A percentile compares a stretch with the other conserved stretches of the same genome.
phyloP scores from a whole-genome alignment of 92 coral and sea anemone species.

The Epizoanthus illoricatus region DNA sequence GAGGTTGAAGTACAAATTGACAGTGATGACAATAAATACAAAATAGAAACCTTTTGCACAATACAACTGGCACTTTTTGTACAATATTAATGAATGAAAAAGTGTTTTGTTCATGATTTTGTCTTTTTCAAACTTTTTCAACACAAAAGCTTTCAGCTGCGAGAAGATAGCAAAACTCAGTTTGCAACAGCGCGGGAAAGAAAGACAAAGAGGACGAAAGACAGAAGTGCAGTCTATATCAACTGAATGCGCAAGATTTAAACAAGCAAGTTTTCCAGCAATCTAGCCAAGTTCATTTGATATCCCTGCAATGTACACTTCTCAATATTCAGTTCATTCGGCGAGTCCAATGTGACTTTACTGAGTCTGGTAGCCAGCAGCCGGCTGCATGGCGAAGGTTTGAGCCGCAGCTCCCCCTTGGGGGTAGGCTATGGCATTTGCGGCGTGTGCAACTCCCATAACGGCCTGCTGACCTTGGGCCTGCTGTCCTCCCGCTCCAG shows the following conservation, averaged over 20 bases:
- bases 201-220: slow-evolving; percentile 4
- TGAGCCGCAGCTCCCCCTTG: slow-evolving; percentile 37
- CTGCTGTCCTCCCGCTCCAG: slow-evolving; percentile 19
- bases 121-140: slow-evolving; percentile 31
- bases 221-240: neutral
- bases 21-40: slow-evolving; percentile 28
- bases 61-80: slow-evolving; percentile 26
- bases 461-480: slow-evolving; percentile 39
- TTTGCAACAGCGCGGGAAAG: neutral
- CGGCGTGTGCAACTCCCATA: slow-evolving; percentile 34
- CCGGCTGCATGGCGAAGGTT: slow-evolving; percentile 43
- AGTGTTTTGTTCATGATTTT: neutral
- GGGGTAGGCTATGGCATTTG: slow-evolving; percentile 35
- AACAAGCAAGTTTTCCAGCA: slow-evolving; percentile 6
- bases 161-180: neutral
- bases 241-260: neutral
- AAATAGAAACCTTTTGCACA: slow-evolving; percentile 4
- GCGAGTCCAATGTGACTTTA: slow-evolving; percentile 20
- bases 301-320: slow-evolving; percentile 26
- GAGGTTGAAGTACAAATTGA: neutral
- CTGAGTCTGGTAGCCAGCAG: slow-evolving; percentile 41
- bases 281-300: slow-evolving; percentile 23
- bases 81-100: slow-evolving; percentile 12
- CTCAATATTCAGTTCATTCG: slow-evolving; percentile 2
- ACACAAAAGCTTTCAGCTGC: slow-evolving; percentile 27